Percentiles rank a stretch among this genome's conserved stretches.
Conservation (phyloP, 2,797 vertebrate genomes). For the Petrocephalus schoutedeni region DNA sequence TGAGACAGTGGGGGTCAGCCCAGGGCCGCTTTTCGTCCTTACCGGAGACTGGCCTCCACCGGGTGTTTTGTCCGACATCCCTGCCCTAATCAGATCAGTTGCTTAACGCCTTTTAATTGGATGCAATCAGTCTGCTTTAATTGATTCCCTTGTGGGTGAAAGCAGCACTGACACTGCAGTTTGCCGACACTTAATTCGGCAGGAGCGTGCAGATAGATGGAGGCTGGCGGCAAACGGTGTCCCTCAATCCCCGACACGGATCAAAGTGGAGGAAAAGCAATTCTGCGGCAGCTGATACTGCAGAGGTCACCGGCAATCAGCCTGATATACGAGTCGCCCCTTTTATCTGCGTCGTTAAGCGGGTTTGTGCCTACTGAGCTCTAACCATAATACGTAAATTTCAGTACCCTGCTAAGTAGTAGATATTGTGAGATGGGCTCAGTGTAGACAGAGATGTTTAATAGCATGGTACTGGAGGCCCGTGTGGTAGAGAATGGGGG, state of each 20-base stretch:
- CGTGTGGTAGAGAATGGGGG: background rate
- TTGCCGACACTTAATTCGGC: conserved; percentile 35
- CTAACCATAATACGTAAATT: conserved; percentile 26
- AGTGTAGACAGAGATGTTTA: background rate
- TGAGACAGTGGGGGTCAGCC: background rate
- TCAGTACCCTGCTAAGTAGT: conserved; percentile 29
- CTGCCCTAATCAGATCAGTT: conserved; percentile 34
- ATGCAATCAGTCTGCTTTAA: conserved; percentile 47
- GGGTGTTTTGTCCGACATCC: conserved; percentile 1
- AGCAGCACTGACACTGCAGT: conserved; percentile 41
- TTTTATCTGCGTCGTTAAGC: conserved; percentile 41
- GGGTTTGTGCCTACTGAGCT: conserved; percentile 41
- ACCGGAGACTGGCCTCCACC: conserved; percentile 1
- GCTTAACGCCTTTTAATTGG: conserved; percentile 41
- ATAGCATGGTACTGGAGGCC: background rate
- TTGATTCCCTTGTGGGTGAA: conserved; percentile 40
- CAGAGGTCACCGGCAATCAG: conserved; percentile 24
- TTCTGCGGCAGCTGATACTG: conserved; percentile 26
- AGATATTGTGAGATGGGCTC: background rate
- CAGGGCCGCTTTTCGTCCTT: background rate
- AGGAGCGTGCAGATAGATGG: conserved; percentile 34
- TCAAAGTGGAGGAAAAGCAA: conserved; percentile 29
- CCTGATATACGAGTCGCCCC: conserved; percentile 35
- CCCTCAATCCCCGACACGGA: conserved; percentile 28
- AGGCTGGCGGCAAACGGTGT: conserved; percentile 23